Evolutionary conservation across 2,888 invertebrate genomes (phyloP), one percentile per base, ranked within the genome.

Genomic region (Automeris io): DNA sequence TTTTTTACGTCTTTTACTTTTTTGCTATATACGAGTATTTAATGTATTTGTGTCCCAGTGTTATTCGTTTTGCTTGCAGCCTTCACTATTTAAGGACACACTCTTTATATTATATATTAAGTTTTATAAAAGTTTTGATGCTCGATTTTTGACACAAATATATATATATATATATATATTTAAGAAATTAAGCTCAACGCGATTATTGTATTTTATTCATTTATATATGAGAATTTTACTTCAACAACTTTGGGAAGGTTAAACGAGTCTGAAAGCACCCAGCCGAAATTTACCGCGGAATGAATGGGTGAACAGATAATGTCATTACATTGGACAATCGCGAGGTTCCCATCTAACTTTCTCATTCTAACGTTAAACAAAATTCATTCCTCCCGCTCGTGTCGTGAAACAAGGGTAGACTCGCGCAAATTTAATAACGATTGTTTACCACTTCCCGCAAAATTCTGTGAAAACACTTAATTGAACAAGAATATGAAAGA

Each of bases 391-490:
- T 68, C 70, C 66, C 70, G 54, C 66, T 75, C 63, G 54, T 66
- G 63, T 60, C 61, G 58, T 69, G 61, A 54, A 62, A 69, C 58
- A 66, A 59, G 61, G 63, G 68, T 70, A 74, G 74, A 75, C 66
- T 75, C 77, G 77, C 77, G 76, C 69, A 79, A 83, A 82, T 83
- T 82, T 80, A 83, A 83, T 82, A 83, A 83, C 75, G 76, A 83
- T 81, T 83, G 80, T 81, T 82, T 82, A 79, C 81, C 68, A 77
- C 73, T 72, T 70, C 58, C 46, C 66, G 61, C 70, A 70, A 71
- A 80, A 79, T 61, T 61, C 73, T 57, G 70, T 57, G 64, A 69
- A 74, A 69, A 63, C 65, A 62, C 58, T 74, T 74, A 72, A 63
- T 63, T 49, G 55, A 52, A 59, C 52, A 50, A 54, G 50, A 49